phyloP scores from a whole-genome alignment of 35 echinoderm and acorn worm genomes.

The Anneissia japonica region DNA sequence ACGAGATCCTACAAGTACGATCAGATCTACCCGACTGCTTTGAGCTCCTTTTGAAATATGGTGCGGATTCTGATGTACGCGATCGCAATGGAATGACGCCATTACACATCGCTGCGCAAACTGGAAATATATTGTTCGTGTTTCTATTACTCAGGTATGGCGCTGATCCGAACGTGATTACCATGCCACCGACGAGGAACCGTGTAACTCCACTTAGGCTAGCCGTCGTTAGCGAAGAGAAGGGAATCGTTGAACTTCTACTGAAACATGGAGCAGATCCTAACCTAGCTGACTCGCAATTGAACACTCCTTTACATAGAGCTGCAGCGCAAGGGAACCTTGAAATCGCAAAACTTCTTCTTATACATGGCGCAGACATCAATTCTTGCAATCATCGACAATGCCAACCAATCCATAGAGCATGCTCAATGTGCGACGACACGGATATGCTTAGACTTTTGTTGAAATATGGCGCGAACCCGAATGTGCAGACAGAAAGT shows the following conservation, averaged over 20 bases:
- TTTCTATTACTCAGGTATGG: constrained; percentile 62
- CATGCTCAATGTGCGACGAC: constrained; percentile 49
- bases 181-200: constrained; percentile 10
- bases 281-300: constrained; percentile 59
- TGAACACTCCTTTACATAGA: constrained; percentile 78
- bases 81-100: constrained; percentile 60
- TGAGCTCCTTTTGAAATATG: constrained; percentile 73
- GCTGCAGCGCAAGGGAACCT: constrained; percentile 67
- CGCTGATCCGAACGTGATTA: constrained; percentile 59
- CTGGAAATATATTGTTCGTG: constrained; percentile 59
- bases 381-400: constrained; percentile 49
- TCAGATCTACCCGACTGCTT: constrained; percentile 59
- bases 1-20: constrained; percentile 70
- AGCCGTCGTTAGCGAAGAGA: constrained; percentile 48
- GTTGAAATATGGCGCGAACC: constrained; percentile 58
- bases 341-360: constrained; percentile 53
- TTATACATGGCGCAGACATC: constrained; percentile 59
- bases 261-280: constrained; percentile 68
- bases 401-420: constrained; percentile 75
- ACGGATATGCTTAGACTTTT: constrained; percentile 54
- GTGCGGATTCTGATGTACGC: constrained; percentile 55
- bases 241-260: constrained; percentile 48
- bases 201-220: constrained; percentile 62
- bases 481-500: constrained; percentile 45
- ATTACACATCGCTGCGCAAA: constrained; percentile 61